Base-by-base conservation (phyloP, 2,113 vertebrate genomes). In the Saguinus imperator region DNA sequence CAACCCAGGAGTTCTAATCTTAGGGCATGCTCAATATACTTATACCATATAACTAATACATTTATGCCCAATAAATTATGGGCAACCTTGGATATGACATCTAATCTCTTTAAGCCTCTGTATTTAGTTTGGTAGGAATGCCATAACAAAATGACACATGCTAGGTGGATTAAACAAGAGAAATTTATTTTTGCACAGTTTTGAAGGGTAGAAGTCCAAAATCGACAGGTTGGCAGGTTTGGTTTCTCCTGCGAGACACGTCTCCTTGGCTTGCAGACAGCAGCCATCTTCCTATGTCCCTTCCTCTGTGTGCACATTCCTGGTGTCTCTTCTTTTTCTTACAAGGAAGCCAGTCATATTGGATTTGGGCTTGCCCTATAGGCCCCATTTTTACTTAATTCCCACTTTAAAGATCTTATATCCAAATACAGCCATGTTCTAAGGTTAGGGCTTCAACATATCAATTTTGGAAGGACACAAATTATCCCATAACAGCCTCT, bases 171-270 rank as follows among this genome's bases (percentile, higher is more conserved):
- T 91, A 73, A 97, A 73, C 3, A 87, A 83, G 25, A 70, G 20
- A 79, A 94, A 48, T 89, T 80, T 75, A 64, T 79, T 94, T 83
- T 91, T 32, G 84, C 29, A 91, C 21, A 55, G 14, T 91, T 91
- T 61, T 97, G 43, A 21, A 86, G 27, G 8, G 66, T 93, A 72
- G 23, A 93, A 94, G 5, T 89, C 40, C 58, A 90, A 89, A 32
- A 27, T 64, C 8, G 68, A 64, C 11, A 43, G 29, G 14, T 84
- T 52, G n/a, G 32, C 3, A 64, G 48, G 40, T 92, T 66, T 97
- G 29, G 10, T 48, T 73, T 94, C 45, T 82, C 57, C 86, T 72
- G 4, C 61, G 14, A 73, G 50, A 7, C 21, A 18, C 72, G 45
- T 55, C 50, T 89, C n/a, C 52, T 82, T 83, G 43, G 11, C 73